Conservation (phyloP, 2,797 vertebrate genomes). For the Karalla daura region DNA sequence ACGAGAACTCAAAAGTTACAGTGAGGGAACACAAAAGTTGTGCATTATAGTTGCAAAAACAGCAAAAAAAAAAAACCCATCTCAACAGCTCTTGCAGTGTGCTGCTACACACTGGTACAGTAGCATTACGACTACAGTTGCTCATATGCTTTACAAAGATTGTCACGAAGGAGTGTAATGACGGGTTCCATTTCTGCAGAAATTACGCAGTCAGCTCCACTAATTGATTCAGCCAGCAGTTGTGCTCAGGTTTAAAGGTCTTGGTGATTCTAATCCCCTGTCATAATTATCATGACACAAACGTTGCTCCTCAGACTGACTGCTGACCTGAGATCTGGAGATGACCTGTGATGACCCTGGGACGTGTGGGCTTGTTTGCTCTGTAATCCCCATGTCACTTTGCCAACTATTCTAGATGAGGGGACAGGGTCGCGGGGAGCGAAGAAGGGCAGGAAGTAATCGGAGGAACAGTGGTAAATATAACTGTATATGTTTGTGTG, state of each 20-base stretch:
- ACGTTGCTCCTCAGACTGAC: constrained; percentile 22
- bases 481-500: not conserved
- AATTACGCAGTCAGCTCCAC: not conserved
- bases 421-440: not conserved
- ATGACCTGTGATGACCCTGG: constrained; percentile 39
- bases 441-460: not conserved
- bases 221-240: not conserved
- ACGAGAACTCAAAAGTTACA: no score
- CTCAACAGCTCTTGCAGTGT: no score
- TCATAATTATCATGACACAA: constrained; percentile 53
- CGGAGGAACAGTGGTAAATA: not conserved
- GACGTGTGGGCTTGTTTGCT: constrained; percentile 34
- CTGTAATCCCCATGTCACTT: constrained; percentile 2
- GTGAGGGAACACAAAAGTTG: no score
- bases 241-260: constrained; percentile 48
- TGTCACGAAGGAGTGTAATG: no score
- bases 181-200: not conserved
- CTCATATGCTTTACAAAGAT: no score
- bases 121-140: no score
- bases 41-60: no score
- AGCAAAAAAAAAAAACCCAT: no score
- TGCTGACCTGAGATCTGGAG: constrained; percentile 48
- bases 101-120: no score
- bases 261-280: constrained; percentile 36
- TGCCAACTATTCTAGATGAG: not conserved